phyloP scores from a whole-genome alignment of 1,140 invertebrate genomes.

The Meloidogyne hapla region DNA sequence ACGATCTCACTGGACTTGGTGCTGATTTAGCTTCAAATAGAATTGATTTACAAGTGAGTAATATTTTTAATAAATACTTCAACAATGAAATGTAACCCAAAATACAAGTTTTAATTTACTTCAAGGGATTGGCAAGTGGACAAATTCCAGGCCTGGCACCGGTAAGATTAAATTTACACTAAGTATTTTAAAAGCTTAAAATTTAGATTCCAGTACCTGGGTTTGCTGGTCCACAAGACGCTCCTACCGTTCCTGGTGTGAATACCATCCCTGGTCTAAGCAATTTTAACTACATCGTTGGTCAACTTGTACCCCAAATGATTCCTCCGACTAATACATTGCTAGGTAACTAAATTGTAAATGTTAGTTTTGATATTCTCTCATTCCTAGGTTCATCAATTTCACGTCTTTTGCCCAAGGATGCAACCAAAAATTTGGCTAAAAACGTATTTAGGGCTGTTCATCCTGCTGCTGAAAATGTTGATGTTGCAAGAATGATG shows the following conservation, averaged over 20 bases:
- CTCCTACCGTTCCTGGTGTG: conserved; percentile 61
- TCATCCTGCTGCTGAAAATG: conserved; percentile 63
- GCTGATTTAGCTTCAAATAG: conserved; percentile 50
- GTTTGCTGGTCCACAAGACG: conserved; percentile 59
- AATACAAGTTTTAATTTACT: too few relatives aligned
- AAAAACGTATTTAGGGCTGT: conserved; percentile 63
- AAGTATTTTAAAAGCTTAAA: background rate
- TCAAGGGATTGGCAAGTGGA: conserved; percentile 56
- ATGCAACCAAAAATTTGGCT: conserved; percentile 62
- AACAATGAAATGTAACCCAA: too few relatives aligned
- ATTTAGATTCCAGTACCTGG: conserved; percentile 58
- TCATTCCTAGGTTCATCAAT: conserved; percentile 63
- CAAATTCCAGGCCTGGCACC: conserved; percentile 63
- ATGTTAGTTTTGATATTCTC: too few relatives aligned
- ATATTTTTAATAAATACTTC: background rate
- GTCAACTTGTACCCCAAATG: conserved; percentile 64
- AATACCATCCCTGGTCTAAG: conserved; percentile 63
- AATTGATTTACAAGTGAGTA: conserved; percentile 45
- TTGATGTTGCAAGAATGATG: conserved; percentile 64
- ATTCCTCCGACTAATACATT: conserved; percentile 64
- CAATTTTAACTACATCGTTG: conserved; percentile 64
- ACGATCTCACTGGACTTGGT: conserved; percentile 48
- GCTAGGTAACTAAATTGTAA: too few relatives aligned
- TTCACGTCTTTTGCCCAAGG: conserved; percentile 60
- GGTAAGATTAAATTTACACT: background rate